Percentiles rank a stretch among this genome's conserved stretches.
Evolutionary conservation across 2,797 vertebrate genomes (phyloP).

Genomic region (Peromyscus eremicus): DNA sequence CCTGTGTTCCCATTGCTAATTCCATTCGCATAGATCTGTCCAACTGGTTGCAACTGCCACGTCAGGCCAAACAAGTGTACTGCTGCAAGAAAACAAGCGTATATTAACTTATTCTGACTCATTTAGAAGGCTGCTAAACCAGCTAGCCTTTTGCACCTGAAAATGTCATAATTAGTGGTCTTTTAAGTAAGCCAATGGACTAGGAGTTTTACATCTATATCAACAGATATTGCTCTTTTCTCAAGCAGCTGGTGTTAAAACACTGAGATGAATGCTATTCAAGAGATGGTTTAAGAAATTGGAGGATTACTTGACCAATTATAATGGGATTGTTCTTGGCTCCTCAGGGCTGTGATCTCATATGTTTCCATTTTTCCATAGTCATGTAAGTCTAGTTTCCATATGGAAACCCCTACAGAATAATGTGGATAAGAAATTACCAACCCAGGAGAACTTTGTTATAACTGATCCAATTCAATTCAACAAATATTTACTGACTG

Average conservation of each 20-base stretch:
- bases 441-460: not conserved
- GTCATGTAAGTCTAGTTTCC: not conserved
- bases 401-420: not conserved
- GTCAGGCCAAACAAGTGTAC: slow-evolving; percentile 98
- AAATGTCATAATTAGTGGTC: not conserved
- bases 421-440: not conserved
- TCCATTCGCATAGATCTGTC: slow-evolving; percentile 97
- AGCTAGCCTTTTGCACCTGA: slow-evolving; percentile 28
- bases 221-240: not conserved
- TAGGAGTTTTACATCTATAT: not conserved
- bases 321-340: not conserved
- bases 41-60: slow-evolving; percentile 96
- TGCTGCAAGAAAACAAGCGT: slow-evolving; percentile 91
- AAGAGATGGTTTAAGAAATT: slow-evolving; percentile 1
- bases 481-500: slow-evolving; percentile 36
- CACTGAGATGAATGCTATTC: not conserved
- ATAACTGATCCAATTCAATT: not conserved
- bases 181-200: slow-evolving; percentile 8
- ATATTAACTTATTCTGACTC: slow-evolving; percentile 84
- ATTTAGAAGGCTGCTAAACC: slow-evolving; percentile 35
- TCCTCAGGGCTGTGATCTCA: not conserved
- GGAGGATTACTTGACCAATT: not conserved
- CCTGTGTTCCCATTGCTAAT: slow-evolving; percentile 94
- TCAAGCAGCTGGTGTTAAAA: slow-evolving; percentile 14
- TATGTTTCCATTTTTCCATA: slow-evolving; percentile 17